These are phyloP conservation scores for Drosophila setosimentum DNA, from an alignment of 2,888 invertebrate species.

Conservation along the genomic window DNA sequence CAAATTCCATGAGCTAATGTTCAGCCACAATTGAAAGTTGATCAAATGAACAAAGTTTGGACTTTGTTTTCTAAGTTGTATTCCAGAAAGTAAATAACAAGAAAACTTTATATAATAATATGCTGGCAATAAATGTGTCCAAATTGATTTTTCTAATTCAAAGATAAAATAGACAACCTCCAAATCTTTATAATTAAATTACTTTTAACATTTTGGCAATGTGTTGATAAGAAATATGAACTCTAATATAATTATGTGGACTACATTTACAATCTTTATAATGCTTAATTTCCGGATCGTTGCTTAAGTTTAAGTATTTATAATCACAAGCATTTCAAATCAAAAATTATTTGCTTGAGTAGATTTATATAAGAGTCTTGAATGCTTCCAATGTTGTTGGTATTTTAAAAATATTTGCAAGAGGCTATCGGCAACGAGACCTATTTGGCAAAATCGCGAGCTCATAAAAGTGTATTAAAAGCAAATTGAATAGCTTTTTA, in stretches of 20 bases:
- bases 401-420: not conserved
- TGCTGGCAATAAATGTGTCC: not conserved
- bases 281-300: not conserved
- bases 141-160: not conserved
- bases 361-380: not conserved
- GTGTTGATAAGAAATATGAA: not conserved
- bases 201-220: not conserved
- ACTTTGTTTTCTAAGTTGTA: not conserved
- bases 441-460: conserved; percentile 39
- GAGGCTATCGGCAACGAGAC: not conserved
- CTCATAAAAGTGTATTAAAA: conserved; percentile 60
- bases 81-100: not conserved
- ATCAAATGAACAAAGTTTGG: not conserved
- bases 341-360: not conserved
- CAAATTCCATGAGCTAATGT: conserved; percentile 15
- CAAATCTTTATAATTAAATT: not conserved
- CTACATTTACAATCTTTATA: not conserved
- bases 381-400: not conserved
- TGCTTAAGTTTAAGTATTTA: not conserved
- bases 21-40: not conserved
- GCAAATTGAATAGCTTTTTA: conserved; percentile 68
- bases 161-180: not conserved
- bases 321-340: not conserved
- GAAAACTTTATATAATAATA: not conserved
- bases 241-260: not conserved